Conservation (phyloP, 2,113 vertebrate genomes). For the Miniopterus natalensis region DNA sequence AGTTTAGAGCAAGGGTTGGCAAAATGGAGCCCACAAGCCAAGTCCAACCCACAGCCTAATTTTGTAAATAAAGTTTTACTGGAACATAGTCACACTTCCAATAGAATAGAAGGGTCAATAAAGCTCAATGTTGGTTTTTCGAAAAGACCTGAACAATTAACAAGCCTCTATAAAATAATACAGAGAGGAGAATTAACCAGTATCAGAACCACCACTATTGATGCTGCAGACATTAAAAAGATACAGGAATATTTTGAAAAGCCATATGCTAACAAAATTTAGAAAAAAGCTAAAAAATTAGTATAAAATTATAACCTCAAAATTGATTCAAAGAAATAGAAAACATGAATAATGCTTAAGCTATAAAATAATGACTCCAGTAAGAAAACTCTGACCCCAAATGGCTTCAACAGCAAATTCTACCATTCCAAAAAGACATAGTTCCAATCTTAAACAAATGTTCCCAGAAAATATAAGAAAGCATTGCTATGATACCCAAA, state of each 20-base stretch:
- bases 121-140: not conserved
- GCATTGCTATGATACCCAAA: not conserved
- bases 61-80: not conserved
- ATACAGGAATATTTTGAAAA: not conserved
- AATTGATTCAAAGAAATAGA: slow-evolving; percentile 24
- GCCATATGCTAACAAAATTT: not conserved
- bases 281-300: not conserved
- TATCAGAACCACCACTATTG: not conserved
- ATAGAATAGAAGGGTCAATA: not conserved
- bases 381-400: not conserved
- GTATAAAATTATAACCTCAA: slow-evolving; percentile 31
- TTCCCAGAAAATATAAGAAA: not conserved
- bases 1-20: not conserved
- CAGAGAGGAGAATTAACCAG: not conserved
- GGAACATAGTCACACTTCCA: not conserved
- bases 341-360: slow-evolving; percentile 39
- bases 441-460: not conserved
- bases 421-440: not conserved
- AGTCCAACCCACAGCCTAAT: not conserved
- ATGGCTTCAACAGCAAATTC: not conserved
- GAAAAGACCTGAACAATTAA: not conserved
- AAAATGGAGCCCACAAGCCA: not conserved
- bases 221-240: not conserved
- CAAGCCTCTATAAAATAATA: slow-evolving; percentile 23
- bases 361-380: slow-evolving; percentile 17